phyloP scores from a whole-genome alignment of 2,797 vertebrate genomes.

The Karalla daura region DNA sequence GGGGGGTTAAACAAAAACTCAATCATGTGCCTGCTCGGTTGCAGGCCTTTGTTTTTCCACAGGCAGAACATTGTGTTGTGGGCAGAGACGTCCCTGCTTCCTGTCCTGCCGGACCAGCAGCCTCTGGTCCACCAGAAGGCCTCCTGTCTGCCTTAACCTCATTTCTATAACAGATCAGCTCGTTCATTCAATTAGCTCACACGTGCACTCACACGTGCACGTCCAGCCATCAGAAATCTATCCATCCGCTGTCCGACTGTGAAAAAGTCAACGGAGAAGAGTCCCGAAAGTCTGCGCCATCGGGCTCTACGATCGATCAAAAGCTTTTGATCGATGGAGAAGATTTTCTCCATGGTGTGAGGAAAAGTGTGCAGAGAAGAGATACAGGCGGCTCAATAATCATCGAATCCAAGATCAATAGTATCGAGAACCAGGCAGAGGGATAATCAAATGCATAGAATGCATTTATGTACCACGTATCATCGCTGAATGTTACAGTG shows the following conservation, averaged over 20 bases:
- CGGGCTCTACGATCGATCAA: constrained; percentile 17
- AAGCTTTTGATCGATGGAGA: constrained; percentile 28
- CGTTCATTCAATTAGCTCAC: constrained; percentile 85
- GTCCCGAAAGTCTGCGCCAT: constrained; percentile 45
- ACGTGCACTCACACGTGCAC: constrained; percentile 22
- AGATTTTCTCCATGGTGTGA: constrained; percentile 4
- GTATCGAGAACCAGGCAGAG: background rate
- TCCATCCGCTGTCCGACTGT: constrained; percentile 67
- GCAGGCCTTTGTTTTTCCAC: constrained; percentile 25
- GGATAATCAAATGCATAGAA: no score
- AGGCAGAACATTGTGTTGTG: constrained; percentile 39
- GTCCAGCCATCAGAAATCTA: constrained; percentile 64
- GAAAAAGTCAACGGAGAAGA: constrained; percentile 67
- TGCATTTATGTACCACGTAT: no score
- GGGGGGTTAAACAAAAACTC: no score
- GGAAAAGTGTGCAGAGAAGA: constrained; percentile 23
- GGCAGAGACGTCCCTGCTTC: constrained; percentile 40
- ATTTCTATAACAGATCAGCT: constrained; percentile 88
- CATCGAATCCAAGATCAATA: constrained; percentile 4
- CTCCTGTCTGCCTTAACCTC: constrained; percentile 85
- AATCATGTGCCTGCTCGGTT: background rate
- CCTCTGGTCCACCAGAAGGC: constrained; percentile 78
- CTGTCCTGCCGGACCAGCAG: constrained; percentile 44
- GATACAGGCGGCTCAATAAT: constrained; percentile 38
- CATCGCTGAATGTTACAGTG: background rate